These are phyloP conservation scores for Alligator mississippiensis DNA, from an alignment of 2,113 vertebrate genomes.

Conservation along the genomic window DNA sequence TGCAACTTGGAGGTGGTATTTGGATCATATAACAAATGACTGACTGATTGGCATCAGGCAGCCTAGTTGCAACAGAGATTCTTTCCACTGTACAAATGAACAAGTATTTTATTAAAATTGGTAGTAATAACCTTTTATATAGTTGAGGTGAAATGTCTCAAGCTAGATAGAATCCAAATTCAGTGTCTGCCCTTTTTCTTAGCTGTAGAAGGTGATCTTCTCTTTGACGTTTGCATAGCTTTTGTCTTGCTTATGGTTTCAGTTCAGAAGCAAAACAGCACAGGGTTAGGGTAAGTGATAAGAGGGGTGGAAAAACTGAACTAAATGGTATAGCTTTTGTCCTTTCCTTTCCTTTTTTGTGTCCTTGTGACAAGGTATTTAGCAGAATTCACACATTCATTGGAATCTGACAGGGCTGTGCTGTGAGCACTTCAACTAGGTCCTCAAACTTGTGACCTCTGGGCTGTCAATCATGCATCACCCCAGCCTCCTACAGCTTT, in stretches of 20 bases:
- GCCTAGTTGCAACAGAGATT: not conserved
- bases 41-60: not conserved
- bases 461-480: too few relatives aligned
- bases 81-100: too few relatives aligned
- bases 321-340: not conserved
- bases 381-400: too few relatives aligned
- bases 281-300: too few relatives aligned
- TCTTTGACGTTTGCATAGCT: not conserved
- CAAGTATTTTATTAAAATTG: too few relatives aligned
- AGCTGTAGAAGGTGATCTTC: not conserved
- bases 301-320: not conserved
- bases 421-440: too few relatives aligned
- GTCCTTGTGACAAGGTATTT: too few relatives aligned
- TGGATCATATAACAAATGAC: not conserved
- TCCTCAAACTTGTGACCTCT: too few relatives aligned
- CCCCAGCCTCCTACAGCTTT: not conserved
- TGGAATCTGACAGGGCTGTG: too few relatives aligned
- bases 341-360: too few relatives aligned
- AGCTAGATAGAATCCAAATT: too few relatives aligned
- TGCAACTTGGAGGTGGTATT: not conserved
- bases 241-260: not conserved
- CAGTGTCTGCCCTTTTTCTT: not conserved
- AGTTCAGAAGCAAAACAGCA: not conserved
- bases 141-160: not conserved
- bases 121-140: not conserved